A percentile compares a stretch with the other conserved stretches of the same genome.
Conservation (phyloP, 2,888 invertebrate species). For the Physocephala rufipes region DNA sequence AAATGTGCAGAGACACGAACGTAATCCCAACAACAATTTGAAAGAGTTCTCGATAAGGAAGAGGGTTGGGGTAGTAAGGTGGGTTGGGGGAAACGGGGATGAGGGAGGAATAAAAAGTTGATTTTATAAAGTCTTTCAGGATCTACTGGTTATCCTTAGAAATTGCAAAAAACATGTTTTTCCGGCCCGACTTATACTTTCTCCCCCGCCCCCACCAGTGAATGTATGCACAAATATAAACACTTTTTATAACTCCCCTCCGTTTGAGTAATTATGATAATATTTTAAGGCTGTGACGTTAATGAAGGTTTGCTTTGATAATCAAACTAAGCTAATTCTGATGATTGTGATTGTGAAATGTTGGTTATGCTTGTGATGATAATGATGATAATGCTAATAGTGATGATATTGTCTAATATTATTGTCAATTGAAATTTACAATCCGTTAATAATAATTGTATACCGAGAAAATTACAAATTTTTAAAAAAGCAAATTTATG, state of each 20-base stretch:
- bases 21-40: not conserved
- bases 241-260: no score
- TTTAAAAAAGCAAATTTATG: constrained; percentile 15
- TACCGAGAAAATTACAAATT: not conserved
- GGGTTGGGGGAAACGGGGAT: not conserved
- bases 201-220: no score
- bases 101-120: not conserved
- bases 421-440: not conserved
- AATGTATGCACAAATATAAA: no score
- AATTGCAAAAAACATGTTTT: not conserved
- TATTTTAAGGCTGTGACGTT: not conserved
- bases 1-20: not conserved
- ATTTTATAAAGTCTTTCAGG: not conserved
- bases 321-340: no score
- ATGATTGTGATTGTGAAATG: no score
- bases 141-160: constrained; percentile 5
- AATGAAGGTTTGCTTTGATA: not conserved
- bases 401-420: not conserved
- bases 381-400: not conserved
- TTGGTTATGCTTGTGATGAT: not conserved
- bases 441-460: not conserved
- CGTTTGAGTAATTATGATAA: no score
- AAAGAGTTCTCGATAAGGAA: not conserved
- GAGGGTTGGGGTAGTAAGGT: not conserved
- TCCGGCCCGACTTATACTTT: not conserved